A percentile compares a stretch with the other conserved stretches of the same genome.
Conservation (phyloP, 2,888 invertebrate species). For the Lissocephala sabroskyi region DNA sequence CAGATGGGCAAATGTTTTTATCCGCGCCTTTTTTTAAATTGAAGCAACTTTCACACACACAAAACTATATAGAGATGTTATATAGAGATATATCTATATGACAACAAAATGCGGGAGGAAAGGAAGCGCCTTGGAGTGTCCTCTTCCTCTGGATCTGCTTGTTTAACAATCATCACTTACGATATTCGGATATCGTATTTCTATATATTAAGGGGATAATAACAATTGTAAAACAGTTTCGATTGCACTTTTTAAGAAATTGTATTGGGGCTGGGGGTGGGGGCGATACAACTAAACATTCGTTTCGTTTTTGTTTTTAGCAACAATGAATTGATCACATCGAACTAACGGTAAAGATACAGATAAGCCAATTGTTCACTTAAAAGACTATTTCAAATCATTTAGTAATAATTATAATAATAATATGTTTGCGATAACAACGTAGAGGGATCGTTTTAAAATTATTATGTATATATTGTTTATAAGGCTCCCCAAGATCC, state of each 20-base stretch:
- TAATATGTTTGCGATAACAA: conserved; percentile 44
- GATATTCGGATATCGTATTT: too few species aligned
- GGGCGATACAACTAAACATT: too few species aligned
- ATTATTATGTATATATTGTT: neutral
- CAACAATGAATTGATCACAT: conserved; percentile 56
- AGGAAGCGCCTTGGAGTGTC: too few species aligned
- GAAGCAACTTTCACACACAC: neutral
- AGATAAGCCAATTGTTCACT: conserved; percentile 26
- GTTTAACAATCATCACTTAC: too few species aligned
- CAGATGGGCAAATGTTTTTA: neutral
- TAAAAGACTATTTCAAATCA: conserved; percentile 49
- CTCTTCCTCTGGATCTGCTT: too few species aligned
- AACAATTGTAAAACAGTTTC: conserved; percentile 47
- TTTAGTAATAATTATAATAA: too few species aligned
- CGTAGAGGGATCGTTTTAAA: conserved; percentile 44
- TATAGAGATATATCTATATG: neutral
- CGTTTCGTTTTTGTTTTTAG: conserved; percentile 26
- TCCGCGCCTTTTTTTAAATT: neutral
- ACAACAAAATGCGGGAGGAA: too few species aligned
- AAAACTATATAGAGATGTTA: neutral
- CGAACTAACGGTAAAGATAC: conserved; percentile 38
- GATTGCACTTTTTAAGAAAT: conserved; percentile 48
- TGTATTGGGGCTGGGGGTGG: conserved; percentile 15
- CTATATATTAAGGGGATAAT: conserved; percentile 16
- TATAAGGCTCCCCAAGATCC: neutral